Percentiles rank a stretch among this genome's conserved stretches.
phyloP scores from a whole-genome alignment of 2,888 invertebrate species.

The Torymus aiolomorphi region DNA sequence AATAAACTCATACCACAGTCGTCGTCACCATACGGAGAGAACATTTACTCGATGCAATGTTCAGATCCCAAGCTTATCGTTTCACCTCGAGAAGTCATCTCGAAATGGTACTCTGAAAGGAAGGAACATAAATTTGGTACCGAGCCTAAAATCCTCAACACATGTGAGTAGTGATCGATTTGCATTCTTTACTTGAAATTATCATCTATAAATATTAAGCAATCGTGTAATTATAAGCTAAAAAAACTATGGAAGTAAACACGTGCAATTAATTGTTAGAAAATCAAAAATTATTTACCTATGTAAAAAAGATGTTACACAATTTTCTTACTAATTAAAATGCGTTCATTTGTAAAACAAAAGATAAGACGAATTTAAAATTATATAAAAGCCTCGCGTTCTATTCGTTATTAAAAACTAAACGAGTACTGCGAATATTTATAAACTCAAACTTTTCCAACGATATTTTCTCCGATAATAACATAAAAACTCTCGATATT shows the following conservation, averaged over 20 bases:
- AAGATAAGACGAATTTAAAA: no score
- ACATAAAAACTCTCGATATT: no score
- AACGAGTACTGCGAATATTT: no score
- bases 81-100: constrained; percentile 82
- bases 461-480: no score
- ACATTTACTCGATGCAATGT: constrained; percentile 84
- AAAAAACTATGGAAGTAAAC: neutral
- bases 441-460: no score
- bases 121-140: constrained; percentile 82
- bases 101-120: constrained; percentile 87
- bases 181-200: neutral
- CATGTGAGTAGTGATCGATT: constrained; percentile 77
- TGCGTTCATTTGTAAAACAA: no score
- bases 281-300: neutral
- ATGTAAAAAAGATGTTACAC: neutral
- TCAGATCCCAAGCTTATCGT: constrained; percentile 82
- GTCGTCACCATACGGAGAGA: constrained; percentile 78
- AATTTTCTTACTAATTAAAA: neutral
- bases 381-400: no score
- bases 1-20: constrained; percentile 73
- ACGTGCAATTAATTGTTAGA: constrained; percentile 24
- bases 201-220: constrained; percentile 11
- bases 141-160: constrained; percentile 81
- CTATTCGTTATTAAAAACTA: no score
- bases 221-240: neutral